Evolutionary conservation across 2,797 vertebrate genomes (phyloP), one percentile per base, ranked within the genome.

Genomic region (Myotis myotis): DNA sequence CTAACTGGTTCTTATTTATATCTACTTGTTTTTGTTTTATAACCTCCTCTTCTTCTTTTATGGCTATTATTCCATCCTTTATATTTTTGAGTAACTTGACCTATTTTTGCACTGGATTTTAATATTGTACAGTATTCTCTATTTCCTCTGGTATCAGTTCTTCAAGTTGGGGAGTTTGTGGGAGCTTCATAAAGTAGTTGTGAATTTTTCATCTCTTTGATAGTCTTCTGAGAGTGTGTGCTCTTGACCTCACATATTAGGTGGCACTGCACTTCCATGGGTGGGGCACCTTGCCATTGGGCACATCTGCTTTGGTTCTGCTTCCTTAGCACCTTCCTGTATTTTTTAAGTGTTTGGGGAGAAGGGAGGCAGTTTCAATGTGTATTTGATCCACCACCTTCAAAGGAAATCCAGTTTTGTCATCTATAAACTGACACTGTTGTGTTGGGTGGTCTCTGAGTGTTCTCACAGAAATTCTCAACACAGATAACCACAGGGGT

Each of bases 1-100:
- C 13, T 57, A 16, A 49, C 11, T 71, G 8, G 4, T 84, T 71
- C 38, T 71, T 84, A 64, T 25, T 53, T 38, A 33, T 70, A 71
- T 30, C 28, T 41, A 19, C 3, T 49, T 89, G 15, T 36, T 85
- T 85, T 91, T 82, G 33, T 60, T 85, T 78, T 41, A 76, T 72
- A 76, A 17, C 15, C 28, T 33, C 51, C 44, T 95, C 38, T 79
- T 95, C 68, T 93, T 85, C 30, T 93, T 76, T 91, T 36, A 33
- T 30, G 78, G 7, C 51, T 53, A 1, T 30, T 36, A 75, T 47
- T 36, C 51, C 13, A 10, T 68, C 19, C 44, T 75, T 83, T 92
- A 55, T 84, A 62, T 84, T 88, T 88, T 47, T 15, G 25, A 87
- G 53, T 62, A 20, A 30, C 13, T 91, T 68, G 25, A 38, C 30